Evolutionary conservation across 2,113 vertebrate species (phyloP).

Genomic region (Sorex araneus): DNA sequence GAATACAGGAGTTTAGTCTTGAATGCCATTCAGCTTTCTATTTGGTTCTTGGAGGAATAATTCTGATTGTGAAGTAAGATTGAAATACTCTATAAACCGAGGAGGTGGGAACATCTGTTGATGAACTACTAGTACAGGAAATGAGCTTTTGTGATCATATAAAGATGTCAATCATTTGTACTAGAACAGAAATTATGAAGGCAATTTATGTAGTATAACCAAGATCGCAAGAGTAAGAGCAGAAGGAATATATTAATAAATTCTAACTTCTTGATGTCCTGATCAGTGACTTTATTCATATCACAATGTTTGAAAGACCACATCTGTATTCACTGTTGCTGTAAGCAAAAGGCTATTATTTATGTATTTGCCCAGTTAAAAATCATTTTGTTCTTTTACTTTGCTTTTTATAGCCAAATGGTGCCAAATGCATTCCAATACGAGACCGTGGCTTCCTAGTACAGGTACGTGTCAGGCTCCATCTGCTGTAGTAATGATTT

Average conservation of each 20-base stretch:
- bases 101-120: neutral
- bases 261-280: neutral
- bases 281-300: neutral
- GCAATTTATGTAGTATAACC: neutral
- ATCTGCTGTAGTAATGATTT: conserved; percentile 31
- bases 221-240: neutral
- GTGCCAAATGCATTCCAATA: conserved; percentile 92
- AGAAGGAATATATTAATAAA: neutral
- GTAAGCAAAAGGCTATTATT: neutral
- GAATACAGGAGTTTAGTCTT: neutral
- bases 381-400: conserved; percentile 73
- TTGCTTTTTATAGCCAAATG: conserved; percentile 91
- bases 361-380: neutral
- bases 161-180: neutral
- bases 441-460: conserved; percentile 94
- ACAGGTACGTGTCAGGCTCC: conserved; percentile 89
- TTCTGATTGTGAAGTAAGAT: conserved; percentile 41
- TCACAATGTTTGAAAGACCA: neutral
- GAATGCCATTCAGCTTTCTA: neutral
- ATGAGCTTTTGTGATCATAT: neutral
- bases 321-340: neutral
- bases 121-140: neutral
- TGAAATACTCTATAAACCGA: neutral
- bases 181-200: neutral
- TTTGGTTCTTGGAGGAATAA: neutral